These are phyloP conservation scores for Papilio machaon DNA, from an alignment of 1,140 invertebrate genomes.

Conservation along the genomic window DNA sequence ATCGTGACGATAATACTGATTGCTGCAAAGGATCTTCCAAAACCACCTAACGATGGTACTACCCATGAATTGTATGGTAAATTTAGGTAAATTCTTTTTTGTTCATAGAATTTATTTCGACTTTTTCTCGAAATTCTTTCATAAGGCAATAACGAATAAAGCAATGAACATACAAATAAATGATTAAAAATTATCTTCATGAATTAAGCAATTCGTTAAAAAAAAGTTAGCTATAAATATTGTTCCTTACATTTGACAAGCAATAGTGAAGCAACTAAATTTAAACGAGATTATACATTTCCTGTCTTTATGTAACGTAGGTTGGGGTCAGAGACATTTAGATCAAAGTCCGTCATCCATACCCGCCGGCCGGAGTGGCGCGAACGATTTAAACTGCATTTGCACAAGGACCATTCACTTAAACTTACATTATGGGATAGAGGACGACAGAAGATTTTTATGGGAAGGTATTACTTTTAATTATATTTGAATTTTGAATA, in stretches of 20 bases:
- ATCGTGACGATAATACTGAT: slow-evolving; percentile 97
- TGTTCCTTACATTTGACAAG: neutral
- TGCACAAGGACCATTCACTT: slow-evolving; percentile 56
- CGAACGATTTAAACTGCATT: slow-evolving; percentile 63
- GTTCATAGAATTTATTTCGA: neutral
- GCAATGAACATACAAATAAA: no score
- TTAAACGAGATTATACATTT: neutral
- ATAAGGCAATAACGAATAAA: neutral
- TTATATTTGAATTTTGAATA: slow-evolving; percentile 14
- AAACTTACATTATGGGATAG: slow-evolving; percentile 65
- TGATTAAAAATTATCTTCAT: no score
- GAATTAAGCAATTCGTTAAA: no score
- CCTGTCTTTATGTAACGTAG: slow-evolving; percentile 47
- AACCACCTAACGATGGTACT: slow-evolving; percentile 91
- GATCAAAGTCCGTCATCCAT: slow-evolving; percentile 63
- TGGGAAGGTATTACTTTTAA: slow-evolving; percentile 65
- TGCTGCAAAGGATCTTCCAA: slow-evolving; percentile 93
- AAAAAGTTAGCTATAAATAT: neutral
- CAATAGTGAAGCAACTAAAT: neutral
- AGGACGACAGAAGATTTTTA: slow-evolving; percentile 68
- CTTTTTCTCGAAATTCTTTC: no score
- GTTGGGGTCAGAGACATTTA: slow-evolving; percentile 61
- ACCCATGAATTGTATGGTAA: slow-evolving; percentile 96
- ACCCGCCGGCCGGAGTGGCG: slow-evolving; percentile 64
- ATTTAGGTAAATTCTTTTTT: slow-evolving; percentile 86